Conservation (phyloP, 2,888 invertebrate species). For the Drosophila hamatofila region DNA sequence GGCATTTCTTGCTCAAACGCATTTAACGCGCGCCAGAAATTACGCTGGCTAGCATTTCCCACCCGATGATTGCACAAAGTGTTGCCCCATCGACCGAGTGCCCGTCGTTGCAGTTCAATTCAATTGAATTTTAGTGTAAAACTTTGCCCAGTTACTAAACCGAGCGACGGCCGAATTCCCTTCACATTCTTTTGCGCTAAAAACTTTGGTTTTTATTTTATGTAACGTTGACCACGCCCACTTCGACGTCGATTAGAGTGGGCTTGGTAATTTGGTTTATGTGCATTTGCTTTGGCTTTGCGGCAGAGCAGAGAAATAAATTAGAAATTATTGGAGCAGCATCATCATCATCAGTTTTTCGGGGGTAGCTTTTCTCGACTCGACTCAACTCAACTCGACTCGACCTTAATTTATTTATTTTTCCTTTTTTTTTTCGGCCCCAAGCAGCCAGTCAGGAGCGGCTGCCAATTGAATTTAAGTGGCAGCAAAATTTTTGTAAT, state of each 20-base stretch:
- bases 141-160: constrained; percentile 29
- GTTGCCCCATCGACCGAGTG: constrained; percentile 15
- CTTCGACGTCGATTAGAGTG: constrained; percentile 58
- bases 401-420: constrained; percentile 3
- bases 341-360: constrained; percentile 26
- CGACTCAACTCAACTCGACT: not conserved
- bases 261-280: constrained; percentile 65
- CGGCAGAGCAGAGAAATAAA: constrained; percentile 69
- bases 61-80: constrained; percentile 35
- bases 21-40: constrained; percentile 56
- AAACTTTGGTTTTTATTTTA: constrained; percentile 9
- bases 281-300: constrained; percentile 58
- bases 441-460: constrained; percentile 6
- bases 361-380: not conserved
- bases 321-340: constrained; percentile 78
- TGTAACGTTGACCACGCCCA: constrained; percentile 3
- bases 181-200: constrained; percentile 14
- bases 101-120: constrained; percentile 42
- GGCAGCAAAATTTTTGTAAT: constrained; percentile 38
- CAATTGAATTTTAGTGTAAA: constrained; percentile 71
- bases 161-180: not conserved
- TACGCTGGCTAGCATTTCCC: constrained; percentile 24
- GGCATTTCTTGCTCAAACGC: constrained; percentile 63
- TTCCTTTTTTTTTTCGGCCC: not conserved
- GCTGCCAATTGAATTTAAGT: constrained; percentile 51